Percentiles rank a stretch among this genome's conserved stretches.
phyloP scores from a whole-genome alignment of 2,888 invertebrate species.

The Hermaeophaga mercurialis region DNA sequence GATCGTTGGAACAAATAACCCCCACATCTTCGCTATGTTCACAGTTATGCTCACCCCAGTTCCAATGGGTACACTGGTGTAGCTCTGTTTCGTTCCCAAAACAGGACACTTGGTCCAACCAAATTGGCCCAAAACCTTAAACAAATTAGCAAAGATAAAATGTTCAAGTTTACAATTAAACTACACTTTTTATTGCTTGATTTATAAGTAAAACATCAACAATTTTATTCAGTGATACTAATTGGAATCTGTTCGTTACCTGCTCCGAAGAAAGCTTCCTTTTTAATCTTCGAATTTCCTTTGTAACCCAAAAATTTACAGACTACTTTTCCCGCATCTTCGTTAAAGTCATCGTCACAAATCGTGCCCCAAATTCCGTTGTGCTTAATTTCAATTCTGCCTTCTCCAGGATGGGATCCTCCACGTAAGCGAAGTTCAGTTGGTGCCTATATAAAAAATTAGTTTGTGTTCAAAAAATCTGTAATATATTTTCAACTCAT shows the following conservation, averaged over 20 bases:
- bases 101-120: constrained; percentile 74
- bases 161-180: no score
- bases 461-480: no score
- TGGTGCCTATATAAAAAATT: constrained; percentile 53
- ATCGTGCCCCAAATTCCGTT: constrained; percentile 77
- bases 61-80: constrained; percentile 67
- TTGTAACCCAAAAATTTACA: constrained; percentile 65
- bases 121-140: constrained; percentile 67
- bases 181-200: no score
- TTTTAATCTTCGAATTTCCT: constrained; percentile 60
- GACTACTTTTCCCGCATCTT: constrained; percentile 67
- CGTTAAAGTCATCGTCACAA: constrained; percentile 77
- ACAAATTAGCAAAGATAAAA: no score
- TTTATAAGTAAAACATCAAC: no score
- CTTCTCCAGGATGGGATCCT: constrained; percentile 63
- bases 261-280: constrained; percentile 62
- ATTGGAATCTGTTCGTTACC: constrained; percentile 46
- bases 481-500: background rate
- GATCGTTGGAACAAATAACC: constrained; percentile 56
- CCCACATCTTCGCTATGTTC: constrained; percentile 73
- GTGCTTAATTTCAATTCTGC: constrained; percentile 72
- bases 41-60: constrained; percentile 75
- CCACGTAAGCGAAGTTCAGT: constrained; percentile 66
- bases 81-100: constrained; percentile 68
- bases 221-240: no score